Evolutionary conservation across 2,113 vertebrate genomes (phyloP), one percentile per base, ranked within the genome.

Genomic region (Lethenteron reissneri): DNA sequence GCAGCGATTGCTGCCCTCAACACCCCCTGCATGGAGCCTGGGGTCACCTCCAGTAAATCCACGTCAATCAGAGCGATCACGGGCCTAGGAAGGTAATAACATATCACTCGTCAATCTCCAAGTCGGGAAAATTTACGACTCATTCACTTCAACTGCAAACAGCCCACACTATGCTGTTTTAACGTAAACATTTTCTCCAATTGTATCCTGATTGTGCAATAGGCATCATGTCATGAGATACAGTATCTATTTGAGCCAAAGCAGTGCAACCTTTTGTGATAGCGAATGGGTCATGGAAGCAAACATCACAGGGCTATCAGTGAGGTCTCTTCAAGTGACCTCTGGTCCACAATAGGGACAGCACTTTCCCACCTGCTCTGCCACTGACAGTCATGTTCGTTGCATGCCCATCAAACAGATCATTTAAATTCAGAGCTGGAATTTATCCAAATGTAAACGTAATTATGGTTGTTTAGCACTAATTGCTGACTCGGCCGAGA

Each of bases 21-120:
- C 70, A 95, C 82, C 74, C 85, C 88, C 72, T 96, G 90, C 12
- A 92, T 83, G 56, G 86, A 88, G 73, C 94, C 90, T 1, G 90
- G 87, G 78, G 95, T 88, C 12, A 97, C 89, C 80, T 95, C 92
- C 80, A 99, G 87, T 73, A 99, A 84, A 76, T 99, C 90, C 13
- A 95, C 83, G 71, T 99, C 94, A 9, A 97, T 85, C 68, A 96
- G 57, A n/a, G 92, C 84, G 75, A 99, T 82, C 69, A 99, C 92
- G 9, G 94, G 94, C 80, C 94, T 99, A 76, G 11, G 74, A 15
- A 73, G 56, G 71, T 73, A 71, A 72, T 73, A 71, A 72, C 21
- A 74, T 9, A 17, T 12, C 60, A 58, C 11, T 13, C 17, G 12
- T 56, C 12, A 73, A 70, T 11, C 41, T 69, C 21, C 21, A 58